Conservation (phyloP, 2,888 invertebrate genomes). For the Drosophila bunnanda region DNA sequence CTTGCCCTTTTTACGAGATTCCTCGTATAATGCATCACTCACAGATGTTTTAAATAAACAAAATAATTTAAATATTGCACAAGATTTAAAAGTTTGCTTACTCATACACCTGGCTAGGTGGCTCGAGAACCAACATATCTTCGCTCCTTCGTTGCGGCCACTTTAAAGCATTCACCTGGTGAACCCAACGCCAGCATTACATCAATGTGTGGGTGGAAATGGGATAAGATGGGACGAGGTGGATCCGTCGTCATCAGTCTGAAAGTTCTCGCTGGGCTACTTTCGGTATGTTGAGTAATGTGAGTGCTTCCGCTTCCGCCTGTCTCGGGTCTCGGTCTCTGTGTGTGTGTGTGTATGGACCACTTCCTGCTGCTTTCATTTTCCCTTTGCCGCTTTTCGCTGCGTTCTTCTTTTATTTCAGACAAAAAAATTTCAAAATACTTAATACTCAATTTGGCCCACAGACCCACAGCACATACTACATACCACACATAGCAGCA, state of each 20-base stretch:
- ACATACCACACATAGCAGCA: slow-evolving; percentile 54
- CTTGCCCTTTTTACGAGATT: not conserved
- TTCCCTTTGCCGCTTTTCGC: slow-evolving; percentile 12
- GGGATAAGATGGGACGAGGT: slow-evolving; percentile 7
- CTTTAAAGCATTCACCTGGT: slow-evolving; percentile 47
- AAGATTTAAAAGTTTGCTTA: not conserved
- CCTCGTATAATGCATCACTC: not conserved
- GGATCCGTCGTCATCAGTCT: slow-evolving; percentile 28
- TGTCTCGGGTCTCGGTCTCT: slow-evolving; percentile 13
- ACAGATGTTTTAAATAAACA: not conserved
- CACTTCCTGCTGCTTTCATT: slow-evolving; percentile 61
- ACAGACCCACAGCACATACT: slow-evolving; percentile 27
- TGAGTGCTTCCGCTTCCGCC: slow-evolving; percentile 76
- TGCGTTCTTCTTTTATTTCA: slow-evolving; percentile 23
- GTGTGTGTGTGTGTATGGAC: slow-evolving; percentile 28
- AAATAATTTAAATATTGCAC: not conserved
- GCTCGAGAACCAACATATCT: slow-evolving; percentile 1
- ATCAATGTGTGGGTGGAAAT: not conserved
- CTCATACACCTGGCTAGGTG: not conserved
- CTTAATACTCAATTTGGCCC: slow-evolving; percentile 74
- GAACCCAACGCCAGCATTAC: slow-evolving; percentile 19
- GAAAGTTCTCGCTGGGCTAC: slow-evolving; percentile 43
- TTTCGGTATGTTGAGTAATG: slow-evolving; percentile 62
- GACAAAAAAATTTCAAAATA: slow-evolving; percentile 64
- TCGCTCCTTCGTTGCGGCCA: slow-evolving; percentile 9